Base-by-base conservation (phyloP, 2,113 vertebrate species). In the Peromyscus maniculatus region DNA sequence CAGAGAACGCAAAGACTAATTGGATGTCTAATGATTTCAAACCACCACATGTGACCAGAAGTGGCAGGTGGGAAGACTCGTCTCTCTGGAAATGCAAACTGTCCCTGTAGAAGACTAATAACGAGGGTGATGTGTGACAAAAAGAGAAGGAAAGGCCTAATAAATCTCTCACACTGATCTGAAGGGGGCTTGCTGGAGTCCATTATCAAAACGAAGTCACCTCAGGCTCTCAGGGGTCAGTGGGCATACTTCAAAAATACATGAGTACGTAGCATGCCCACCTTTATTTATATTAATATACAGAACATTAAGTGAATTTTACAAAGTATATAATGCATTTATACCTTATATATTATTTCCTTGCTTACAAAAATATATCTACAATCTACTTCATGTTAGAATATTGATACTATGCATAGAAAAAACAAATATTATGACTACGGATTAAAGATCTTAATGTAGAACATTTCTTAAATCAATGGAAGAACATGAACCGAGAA, bases 391-490 rank as follows among this genome's bases (percentile, higher is more conserved):
- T 96, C 39, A 79, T 91, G 89, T 72, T 87, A 91, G 49, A 95
- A 95, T 19, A 92, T 13, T 87, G 69, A 93, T 15, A 96, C 43
- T 31, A 55, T 39, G 13, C 69, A 90, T 49, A 89, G 59, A 33
- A 83, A 97, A 96, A 97, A 78, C 16, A 95, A 92, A 88, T 95
- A 82, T 87, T 95, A 79, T 82, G 46, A 52, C 87, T 95, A 93
- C 93, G 96, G 96, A 96, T 91, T 92, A 95, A 46, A 93, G 71
- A 95, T 93, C 82, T 93, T 83, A 82, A 95, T 62, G 21, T 90
- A 62, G 83, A 91, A 67, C 67, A 94, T 93, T 95, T 94, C 77
- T 96, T 95, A 92, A 93, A 96, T 84, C 91, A 95, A 64, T 94
- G 59, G 74, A 95, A 92, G 87, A 96, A 67, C 92, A 95, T 79